Evolutionary conservation across 2,888 invertebrate genomes (phyloP), one percentile per base, ranked within the genome.

Genomic region (Andricus quercusramuli): DNA sequence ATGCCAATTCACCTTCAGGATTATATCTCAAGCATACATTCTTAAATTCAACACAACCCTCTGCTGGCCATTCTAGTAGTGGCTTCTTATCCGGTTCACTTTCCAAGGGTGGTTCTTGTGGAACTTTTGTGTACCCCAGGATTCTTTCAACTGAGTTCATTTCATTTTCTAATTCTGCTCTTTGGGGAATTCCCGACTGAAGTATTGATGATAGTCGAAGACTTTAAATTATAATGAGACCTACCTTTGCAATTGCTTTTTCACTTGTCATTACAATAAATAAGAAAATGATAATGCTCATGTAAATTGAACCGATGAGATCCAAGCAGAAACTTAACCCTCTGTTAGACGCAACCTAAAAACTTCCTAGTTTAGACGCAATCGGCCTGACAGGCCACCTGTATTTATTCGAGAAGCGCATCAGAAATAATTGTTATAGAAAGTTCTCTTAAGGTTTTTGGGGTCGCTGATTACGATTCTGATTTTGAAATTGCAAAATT

Each of bases 101-200:
- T 0, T 90, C 90, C 44, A 95, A 90, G 0, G 95, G 93, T 0
- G 94, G 91, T 86, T 96, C 96, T 0, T 95, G 87, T 0, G 95
- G 94, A 3, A 98, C 91, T 25, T 83, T 80, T 0, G 79, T 81
- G 51, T 84, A 98, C 88, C 98, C 98, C 8, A 97, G 87, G 56
- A 81, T 95, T 86, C 97, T 94, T 91, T 98, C 98, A 0, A 96
- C 96, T 0, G 94, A 94, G 1, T 94, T 95, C 94, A 95, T 94
- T 82, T 94, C 93, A 85, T 94, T 95, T 86, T 94, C 94, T 62
- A 95, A 86, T 90, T 96, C 96, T 0, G 96, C 95, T 68, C 95
- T 95, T 88, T 96, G 96, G 80, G 96, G 91, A 91, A 96, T 94
- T 6, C 56, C n/a, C n/a, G 2, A n/a, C 87, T 94, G 94, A 68